A percentile compares a stretch with the other conserved stretches of the same genome.
phyloP scores from a whole-genome alignment of 2,797 vertebrate genomes.

The Onychomys arenicola region DNA sequence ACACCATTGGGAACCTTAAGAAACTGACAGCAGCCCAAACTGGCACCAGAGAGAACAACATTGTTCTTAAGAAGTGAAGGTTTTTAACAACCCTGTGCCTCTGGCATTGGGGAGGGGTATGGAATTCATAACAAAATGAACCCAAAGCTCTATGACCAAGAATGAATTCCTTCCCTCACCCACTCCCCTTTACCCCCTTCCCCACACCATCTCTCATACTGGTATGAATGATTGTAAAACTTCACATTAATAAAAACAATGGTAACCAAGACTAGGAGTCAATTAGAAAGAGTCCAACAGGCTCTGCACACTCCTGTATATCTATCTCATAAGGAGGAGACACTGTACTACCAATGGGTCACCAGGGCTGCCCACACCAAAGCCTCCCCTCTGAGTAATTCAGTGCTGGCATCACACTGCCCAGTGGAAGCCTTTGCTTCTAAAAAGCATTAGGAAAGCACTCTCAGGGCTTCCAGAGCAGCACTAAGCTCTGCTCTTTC shows the following conservation, averaged over 20 bases:
- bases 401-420: neutral
- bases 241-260: neutral
- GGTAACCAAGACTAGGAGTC: neutral
- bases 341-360: accelerated
- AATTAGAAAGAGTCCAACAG: neutral
- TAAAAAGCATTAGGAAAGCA: neutral
- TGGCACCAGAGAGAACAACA: neutral
- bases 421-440: neutral
- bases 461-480: neutral
- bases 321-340: neutral
- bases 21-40: neutral
- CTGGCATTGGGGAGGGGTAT: neutral
- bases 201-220: too few species aligned
- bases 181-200: too few species aligned
- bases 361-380: neutral
- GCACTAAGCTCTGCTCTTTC: slow-evolving; percentile 25
- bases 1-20: neutral
- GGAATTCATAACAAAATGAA: neutral
- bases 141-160: neutral
- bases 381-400: neutral
- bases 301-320: accelerated
- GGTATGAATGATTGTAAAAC: neutral
- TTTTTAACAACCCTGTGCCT: neutral
- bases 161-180: neutral
- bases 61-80: neutral